Evolutionary conservation across 2,113 vertebrate genomes (phyloP).

Genomic region (Amphilophus citrinellus): DNA sequence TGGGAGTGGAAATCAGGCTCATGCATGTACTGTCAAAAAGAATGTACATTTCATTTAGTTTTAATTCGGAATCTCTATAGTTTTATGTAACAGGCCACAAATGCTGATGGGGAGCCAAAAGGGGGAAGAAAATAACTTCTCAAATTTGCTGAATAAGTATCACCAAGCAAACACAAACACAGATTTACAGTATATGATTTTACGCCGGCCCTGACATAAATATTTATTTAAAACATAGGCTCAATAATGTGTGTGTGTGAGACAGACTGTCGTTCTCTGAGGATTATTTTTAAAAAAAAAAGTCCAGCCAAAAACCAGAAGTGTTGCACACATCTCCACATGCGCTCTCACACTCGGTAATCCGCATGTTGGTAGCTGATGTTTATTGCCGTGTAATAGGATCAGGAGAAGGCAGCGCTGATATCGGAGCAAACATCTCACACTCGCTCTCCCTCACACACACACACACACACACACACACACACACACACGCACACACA

Average conservation of each 20-base stretch:
- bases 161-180: neutral
- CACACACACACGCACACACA: conserved; percentile 25
- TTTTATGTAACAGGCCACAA: neutral
- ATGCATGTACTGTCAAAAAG: neutral
- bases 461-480: conserved; percentile 37
- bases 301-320: conserved; percentile 66
- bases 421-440: conserved; percentile 86
- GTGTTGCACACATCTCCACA: conserved; percentile 47
- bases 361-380: conserved; percentile 83
- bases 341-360: conserved; percentile 69
- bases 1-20: neutral
- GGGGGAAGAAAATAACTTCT: fast-evolving
- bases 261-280: conserved; percentile 30
- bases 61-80: neutral
- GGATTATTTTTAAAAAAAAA: conserved; percentile 32
- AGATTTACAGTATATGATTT: neutral
- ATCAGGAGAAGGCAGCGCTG: conserved; percentile 87
- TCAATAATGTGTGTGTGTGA: neutral
- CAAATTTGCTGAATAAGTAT: neutral
- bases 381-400: conserved; percentile 92
- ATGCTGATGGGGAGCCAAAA: neutral
- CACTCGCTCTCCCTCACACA: conserved; percentile 34
- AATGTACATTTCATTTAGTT: neutral
- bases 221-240: neutral
- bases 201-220: neutral